Base-by-base conservation (phyloP, 2,888 invertebrate species). In the Horisme vitalbata region DNA sequence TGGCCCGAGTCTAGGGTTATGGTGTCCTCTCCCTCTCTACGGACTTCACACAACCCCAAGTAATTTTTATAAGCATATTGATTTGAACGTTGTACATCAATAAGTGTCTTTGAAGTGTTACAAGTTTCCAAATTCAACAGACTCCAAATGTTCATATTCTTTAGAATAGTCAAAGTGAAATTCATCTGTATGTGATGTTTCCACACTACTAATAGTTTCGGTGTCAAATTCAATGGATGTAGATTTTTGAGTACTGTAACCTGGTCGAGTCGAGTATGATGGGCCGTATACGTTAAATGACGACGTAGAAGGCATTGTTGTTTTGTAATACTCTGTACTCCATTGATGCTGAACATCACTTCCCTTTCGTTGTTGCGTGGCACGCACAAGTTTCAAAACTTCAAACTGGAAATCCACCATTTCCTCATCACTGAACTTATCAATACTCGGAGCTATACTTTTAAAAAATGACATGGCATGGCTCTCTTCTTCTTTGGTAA, bases 351-450 rank as follows among this genome's bases (percentile, higher is more conserved):
- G 12, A 28, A 13, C 12, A 12, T 28, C 13, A 28, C 13, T 28
- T 13, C 28, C 12, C 28, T 28, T 12, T 28, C 28, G 12, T 28
- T 28, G 28, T 28, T 28, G 28, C 12, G 13, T 28, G 13, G 12
- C 13, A 13, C 13, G 12, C 12, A 28, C 13, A 13, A 28, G 12
- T 28, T 12, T 13, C 7, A 28, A 13, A 13, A 28, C 28, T 28
- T 28, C 13, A 28, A 28, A 28, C 28, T 28, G 28, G 13, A 28
- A 28, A 13, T 28, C 28, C 7, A 28, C 13, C 28, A 28, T 28
- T 13, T 28, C 13, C 13, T 28, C 28, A 28, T 28, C 28, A 28
- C 28, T 28, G 28, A 28, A 28, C 13, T 28, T 28, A 13, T 28
- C 28, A 13, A 28, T 13, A 28, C 13, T 13, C 28, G 13, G 28